Percentiles rank a stretch among this genome's conserved stretches.
These are phyloP conservation scores for Chrysemys picta DNA, from an alignment of 2,113 vertebrate genomes.

Conservation along the genomic window DNA sequence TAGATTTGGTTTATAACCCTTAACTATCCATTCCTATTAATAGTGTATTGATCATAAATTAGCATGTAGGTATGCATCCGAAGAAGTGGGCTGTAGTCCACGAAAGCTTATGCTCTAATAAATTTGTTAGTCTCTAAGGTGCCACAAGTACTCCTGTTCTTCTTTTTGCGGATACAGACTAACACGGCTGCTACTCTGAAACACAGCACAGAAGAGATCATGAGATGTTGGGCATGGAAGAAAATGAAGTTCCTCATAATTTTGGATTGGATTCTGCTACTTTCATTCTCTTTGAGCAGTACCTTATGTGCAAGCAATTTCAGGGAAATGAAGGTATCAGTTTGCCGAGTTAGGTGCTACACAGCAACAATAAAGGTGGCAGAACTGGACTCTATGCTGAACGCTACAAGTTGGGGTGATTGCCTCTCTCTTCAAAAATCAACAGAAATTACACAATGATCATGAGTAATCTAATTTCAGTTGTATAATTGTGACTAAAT, in stretches of 20 bases:
- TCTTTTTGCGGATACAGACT: too few species aligned
- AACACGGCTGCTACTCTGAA: too few species aligned
- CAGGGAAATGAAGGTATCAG: neutral
- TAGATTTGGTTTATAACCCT: neutral
- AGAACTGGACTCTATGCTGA: neutral
- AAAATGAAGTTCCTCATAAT: neutral
- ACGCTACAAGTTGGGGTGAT: neutral
- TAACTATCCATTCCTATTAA: too few species aligned
- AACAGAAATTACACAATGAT: neutral
- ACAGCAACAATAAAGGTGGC: neutral
- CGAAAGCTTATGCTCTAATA: too few species aligned
- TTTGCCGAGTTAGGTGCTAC: neutral
- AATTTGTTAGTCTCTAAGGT: too few species aligned
- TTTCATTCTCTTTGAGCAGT: accelerated
- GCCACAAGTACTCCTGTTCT: too few species aligned
- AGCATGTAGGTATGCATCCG: neutral
- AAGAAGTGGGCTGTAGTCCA: too few species aligned
- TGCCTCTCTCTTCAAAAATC: neutral
- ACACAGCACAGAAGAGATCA: neutral
- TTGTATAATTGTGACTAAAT: neutral
- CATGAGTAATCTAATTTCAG: neutral
- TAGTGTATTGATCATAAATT: neutral
- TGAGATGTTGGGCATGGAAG: neutral
- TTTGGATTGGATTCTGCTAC: neutral
- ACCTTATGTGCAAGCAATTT: neutral